Evolutionary conservation across 2,113 vertebrate species (phyloP), one percentile per base, ranked within the genome.

Genomic region (Zapornia atra): DNA sequence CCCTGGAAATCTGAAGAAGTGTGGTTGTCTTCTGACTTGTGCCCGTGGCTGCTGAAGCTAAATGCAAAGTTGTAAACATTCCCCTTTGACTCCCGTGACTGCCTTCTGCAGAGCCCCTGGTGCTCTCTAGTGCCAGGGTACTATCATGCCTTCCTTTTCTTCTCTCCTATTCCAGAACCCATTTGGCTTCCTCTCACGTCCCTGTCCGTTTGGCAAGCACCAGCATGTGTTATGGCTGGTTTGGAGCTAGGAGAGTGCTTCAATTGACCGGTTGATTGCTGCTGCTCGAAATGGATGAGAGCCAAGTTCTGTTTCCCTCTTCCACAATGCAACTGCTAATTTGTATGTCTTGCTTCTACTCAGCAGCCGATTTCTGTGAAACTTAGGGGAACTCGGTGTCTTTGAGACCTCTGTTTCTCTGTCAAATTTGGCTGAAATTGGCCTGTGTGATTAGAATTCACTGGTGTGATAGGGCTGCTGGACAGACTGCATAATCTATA

Each of bases 231-330:
- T 96, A 81, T 90, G 92, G 90, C 95, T 97, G 95, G 57, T 93
- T 94, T 92, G 90, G 71, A 94, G 53, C 85, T 77, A 33, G 54
- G 94, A 44, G 11, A 91, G 70, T 69, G 71, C 75, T 86, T 96
- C 82, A 86, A 70, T 94, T 93, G 92, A 93, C 88, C 76, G 63
- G 75, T 88, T 96, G 75, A 90, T 95, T 95, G 79, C 94, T 96
- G 69, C 87, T 91, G 84, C 84, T 96, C 1, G 2, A 63, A 92
- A 42, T 96, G 96, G 95, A 71, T 71, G 90, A 60, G 42, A 44
- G 92, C 92, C 92, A 94, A 86, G 72, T 91, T 92, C 86, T 94
- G 69, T 92, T 95, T 91, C 86, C 65, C 51, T 92, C 78, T 81
- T 94, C 83, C 28, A 78, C 91, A 92, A 86, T 88, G 76, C 63